These are phyloP conservation scores for Apamea anceps DNA, from an alignment of 2,888 invertebrate species.

Conservation along the genomic window DNA sequence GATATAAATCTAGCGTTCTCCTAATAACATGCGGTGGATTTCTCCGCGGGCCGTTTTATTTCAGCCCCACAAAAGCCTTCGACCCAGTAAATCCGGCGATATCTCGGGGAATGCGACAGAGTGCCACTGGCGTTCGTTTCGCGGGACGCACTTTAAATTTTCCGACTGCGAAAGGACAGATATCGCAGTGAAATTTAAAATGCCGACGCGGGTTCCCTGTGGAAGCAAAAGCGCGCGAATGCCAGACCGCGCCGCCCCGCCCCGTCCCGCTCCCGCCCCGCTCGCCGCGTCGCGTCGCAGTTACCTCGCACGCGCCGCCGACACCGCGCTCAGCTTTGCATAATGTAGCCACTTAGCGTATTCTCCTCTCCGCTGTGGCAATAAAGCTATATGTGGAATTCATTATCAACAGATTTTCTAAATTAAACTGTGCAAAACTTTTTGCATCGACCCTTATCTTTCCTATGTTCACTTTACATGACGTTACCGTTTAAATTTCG, in stretches of 20 bases:
- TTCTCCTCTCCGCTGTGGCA: constrained; percentile 67
- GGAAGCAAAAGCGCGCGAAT: constrained; percentile 77
- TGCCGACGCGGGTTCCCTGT: constrained; percentile 75
- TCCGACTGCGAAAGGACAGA: constrained; percentile 79
- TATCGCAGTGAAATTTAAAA: constrained; percentile 85
- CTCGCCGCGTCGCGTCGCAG: constrained; percentile 18
- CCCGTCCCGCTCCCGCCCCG: constrained; percentile 32
- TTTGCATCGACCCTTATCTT: constrained; percentile 55
- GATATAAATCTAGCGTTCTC: constrained; percentile 87
- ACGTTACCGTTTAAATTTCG: constrained; percentile 55
- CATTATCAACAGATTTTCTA: constrained; percentile 71
- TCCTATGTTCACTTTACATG: constrained; percentile 41
- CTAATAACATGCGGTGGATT: constrained; percentile 87
- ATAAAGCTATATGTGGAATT: constrained; percentile 76
- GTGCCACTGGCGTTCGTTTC: constrained; percentile 83
- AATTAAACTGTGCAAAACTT: constrained; percentile 60
- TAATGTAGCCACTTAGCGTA: constrained; percentile 80
- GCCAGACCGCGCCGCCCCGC: constrained; percentile 28
- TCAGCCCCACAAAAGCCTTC: constrained; percentile 85
- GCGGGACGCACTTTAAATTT: constrained; percentile 86
- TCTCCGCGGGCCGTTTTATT: constrained; percentile 88
- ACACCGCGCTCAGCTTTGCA: constrained; percentile 76
- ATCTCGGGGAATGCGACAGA: constrained; percentile 87
- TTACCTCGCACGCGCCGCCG: constrained; percentile 50
- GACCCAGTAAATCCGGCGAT: constrained; percentile 88